A percentile compares a stretch with the other conserved stretches of the same genome.
These are phyloP conservation scores for Baronia brevicornis DNA, from an alignment of 2,888 invertebrate genomes.

Conservation along the genomic window DNA sequence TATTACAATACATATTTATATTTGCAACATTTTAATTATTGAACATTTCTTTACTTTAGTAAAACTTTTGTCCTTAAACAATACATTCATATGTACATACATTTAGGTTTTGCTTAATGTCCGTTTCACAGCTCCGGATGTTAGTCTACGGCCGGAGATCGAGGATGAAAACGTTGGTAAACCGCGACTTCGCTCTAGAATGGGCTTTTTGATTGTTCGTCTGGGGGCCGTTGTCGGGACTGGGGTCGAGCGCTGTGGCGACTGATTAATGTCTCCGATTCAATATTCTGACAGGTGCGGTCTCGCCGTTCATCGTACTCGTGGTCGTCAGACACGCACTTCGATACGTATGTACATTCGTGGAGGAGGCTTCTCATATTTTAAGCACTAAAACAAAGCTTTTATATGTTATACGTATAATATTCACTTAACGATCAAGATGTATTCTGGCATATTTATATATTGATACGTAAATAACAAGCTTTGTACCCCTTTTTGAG, in stretches of 20 bases:
- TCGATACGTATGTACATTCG: neutral
- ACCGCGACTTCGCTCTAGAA: constrained; percentile 50
- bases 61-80: too few relatives aligned
- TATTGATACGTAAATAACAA: too few relatives aligned
- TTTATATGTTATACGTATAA: too few relatives aligned
- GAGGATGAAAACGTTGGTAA: constrained; percentile 45
- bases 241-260: constrained; percentile 26
- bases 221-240: constrained; percentile 19
- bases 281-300: constrained; percentile 65
- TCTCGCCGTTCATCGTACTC: constrained; percentile 27
- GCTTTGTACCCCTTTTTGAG: too few relatives aligned
- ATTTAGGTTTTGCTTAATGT: too few relatives aligned
- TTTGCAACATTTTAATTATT: too few relatives aligned
- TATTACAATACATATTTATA: too few relatives aligned
- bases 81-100: too few relatives aligned
- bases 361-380: constrained; percentile 9
- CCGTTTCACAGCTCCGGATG: constrained; percentile 26
- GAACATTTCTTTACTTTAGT: too few relatives aligned
- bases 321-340: constrained; percentile 18
- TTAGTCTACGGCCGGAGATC: constrained; percentile 47
- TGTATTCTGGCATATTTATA: too few relatives aligned
- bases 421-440: too few relatives aligned
- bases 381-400: too few relatives aligned
- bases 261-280: constrained; percentile 63
- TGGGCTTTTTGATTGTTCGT: constrained; percentile 57